Evolutionary conservation across 1,140 invertebrate genomes (phyloP).

Genomic region (Caenorhabditis remanei): DNA sequence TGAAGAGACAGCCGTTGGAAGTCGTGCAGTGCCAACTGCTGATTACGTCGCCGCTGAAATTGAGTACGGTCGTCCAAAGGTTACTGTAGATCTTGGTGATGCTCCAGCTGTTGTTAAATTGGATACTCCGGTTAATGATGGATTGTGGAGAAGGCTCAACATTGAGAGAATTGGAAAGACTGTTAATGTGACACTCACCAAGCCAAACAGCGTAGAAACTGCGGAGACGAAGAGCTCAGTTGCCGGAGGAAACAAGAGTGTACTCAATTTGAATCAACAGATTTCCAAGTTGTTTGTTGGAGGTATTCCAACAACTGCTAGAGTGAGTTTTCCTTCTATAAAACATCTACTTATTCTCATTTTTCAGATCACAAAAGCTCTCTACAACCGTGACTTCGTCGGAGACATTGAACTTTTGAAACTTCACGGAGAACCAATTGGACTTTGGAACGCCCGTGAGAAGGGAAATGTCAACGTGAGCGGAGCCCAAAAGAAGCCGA

Average conservation of each 20-base stretch:
- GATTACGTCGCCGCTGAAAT: constrained; percentile 95
- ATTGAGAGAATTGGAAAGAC: constrained; percentile 88
- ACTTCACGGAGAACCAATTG: constrained; percentile 89
- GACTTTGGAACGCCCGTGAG: constrained; percentile 91
- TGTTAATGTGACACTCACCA: constrained; percentile 83
- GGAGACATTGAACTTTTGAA: constrained; percentile 91
- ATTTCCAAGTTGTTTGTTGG: constrained; percentile 91
- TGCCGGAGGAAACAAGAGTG: constrained; percentile 83
- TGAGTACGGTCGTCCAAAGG: constrained; percentile 87
- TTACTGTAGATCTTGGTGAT: constrained; percentile 90
- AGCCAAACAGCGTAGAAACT: constrained; percentile 81
- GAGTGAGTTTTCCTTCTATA: constrained; percentile 65
- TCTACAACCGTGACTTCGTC: constrained; percentile 85
- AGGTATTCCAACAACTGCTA: constrained; percentile 83
- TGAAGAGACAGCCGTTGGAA: constrained; percentile 82
- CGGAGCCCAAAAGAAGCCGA: constrained; percentile 82
- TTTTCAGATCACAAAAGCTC: constrained; percentile 81
- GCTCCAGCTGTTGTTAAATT: constrained; percentile 85
- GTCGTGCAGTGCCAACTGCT: constrained; percentile 83
- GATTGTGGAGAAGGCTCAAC: constrained; percentile 88
- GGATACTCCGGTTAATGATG: constrained; percentile 80
- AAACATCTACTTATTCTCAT: not conserved
- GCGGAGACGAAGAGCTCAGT: constrained; percentile 61
- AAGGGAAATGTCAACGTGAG: constrained; percentile 85
- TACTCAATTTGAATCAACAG: constrained; percentile 88